Evolutionary conservation across 2,888 invertebrate species (phyloP).

Genomic region (Trichopoda pennipes): DNA sequence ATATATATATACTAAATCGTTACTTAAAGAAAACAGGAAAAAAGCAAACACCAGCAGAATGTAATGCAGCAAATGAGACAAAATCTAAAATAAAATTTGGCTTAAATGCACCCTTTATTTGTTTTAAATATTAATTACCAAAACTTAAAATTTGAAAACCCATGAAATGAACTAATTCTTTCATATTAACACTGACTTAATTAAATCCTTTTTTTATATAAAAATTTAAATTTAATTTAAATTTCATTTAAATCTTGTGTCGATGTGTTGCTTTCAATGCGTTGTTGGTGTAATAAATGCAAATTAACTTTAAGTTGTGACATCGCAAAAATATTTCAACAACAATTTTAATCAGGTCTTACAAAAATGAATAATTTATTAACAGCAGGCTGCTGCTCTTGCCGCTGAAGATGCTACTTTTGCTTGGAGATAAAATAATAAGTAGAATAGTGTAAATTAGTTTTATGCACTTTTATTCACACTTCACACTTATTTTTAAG

Average conservation of each 20-base stretch:
- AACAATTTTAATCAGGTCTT: constrained; percentile 28
- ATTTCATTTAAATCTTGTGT: not conserved
- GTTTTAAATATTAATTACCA: too few species aligned
- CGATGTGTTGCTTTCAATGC: not conserved
- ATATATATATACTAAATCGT: too few species aligned
- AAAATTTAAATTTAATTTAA: not conserved
- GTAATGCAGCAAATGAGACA: too few species aligned
- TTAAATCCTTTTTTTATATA: too few species aligned
- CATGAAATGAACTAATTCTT: too few species aligned
- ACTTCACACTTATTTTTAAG: not conserved
- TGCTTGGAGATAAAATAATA: not conserved
- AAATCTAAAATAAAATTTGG: too few species aligned
- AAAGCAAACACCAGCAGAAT: too few species aligned
- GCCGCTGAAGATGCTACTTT: not conserved
- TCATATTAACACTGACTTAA: too few species aligned
- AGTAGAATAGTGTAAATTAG: constrained; percentile 21
- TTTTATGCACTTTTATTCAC: not conserved
- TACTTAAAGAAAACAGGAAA: too few species aligned
- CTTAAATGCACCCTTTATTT: too few species aligned
- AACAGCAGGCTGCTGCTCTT: constrained; percentile 7
- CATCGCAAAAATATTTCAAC: not conserved
- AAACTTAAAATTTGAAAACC: too few species aligned
- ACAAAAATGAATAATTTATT: constrained; percentile 40
- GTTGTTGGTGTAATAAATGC: constrained; percentile 3
- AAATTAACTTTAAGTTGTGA: constrained; percentile 17